Base-by-base conservation (phyloP, 1,140 invertebrate genomes). In the Eueides isabella region DNA sequence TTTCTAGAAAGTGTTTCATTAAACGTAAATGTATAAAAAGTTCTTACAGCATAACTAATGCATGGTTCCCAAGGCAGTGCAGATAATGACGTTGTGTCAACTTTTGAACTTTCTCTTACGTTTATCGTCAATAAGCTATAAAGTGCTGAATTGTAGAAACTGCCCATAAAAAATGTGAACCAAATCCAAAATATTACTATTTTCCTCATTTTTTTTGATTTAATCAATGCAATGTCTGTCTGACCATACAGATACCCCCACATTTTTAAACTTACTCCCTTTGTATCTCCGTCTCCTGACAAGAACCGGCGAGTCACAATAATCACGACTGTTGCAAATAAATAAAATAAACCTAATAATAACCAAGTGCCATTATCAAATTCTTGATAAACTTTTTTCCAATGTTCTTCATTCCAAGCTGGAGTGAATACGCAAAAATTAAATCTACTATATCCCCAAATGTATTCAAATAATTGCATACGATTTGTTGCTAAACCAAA, bases 91-190 rank as follows among this genome's bases (percentile, higher is more conserved):
- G 41, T 14, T 55, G 61, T 31, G n/a, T 67, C n/a, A 33, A 72
- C 61, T 33, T 79, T 63, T 9, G 30, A 31, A 35, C 66, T 76
- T 30, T 75, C 71, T 19, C 80, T 76, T 9, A 80, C 63, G 38
- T 73, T 77, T 2, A 76, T 75, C 14, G 87, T 81, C 12, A 83
- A 74, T 64, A 87, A 74, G 72, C 80, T 88, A 16, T 71, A 83
- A 61, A 83, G 78, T 35, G 79, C 82, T 14, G 86, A 85, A 38
- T 75, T 86, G 63, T 89, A 89, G 70, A 89, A 87, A 61, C 70
- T 87, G 1, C 29, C 78, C 7, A 89, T 80, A n/a, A 83, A 88
- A 75, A 84, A 89, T 44, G 86, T 80, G 61, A 86, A 89, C 80
- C 76, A 82, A 75, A 87, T 80, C 87, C 87, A 89, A 63, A 71